Percentiles rank a stretch among this genome's conserved stretches.
phyloP scores from a whole-genome alignment of 1,140 invertebrate genomes.

The Achatina immaculata region DNA sequence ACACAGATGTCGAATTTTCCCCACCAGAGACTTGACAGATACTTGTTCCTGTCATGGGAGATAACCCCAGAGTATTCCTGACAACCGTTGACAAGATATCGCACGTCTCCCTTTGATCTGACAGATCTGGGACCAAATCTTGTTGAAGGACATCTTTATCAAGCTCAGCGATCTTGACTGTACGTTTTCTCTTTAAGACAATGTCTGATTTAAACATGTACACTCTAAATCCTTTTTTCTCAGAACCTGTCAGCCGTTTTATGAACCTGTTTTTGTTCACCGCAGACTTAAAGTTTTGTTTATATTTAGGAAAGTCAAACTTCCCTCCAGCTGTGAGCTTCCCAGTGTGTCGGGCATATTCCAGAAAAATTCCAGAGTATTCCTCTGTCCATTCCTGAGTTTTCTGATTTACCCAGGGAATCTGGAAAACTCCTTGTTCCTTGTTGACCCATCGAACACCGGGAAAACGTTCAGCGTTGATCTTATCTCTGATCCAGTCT shows the following conservation, averaged over 20 bases:
- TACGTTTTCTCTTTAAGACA: neutral
- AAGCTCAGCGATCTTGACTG: neutral
- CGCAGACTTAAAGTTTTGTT: neutral
- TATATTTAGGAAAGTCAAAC: neutral
- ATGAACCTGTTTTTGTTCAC: neutral
- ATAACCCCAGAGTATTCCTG: no score
- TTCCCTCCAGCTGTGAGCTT: neutral
- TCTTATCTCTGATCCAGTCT: neutral
- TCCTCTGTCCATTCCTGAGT: neutral
- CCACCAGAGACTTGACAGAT: neutral
- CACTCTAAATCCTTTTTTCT: neutral
- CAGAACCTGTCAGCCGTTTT: neutral
- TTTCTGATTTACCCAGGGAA: neutral
- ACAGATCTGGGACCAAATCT: neutral
- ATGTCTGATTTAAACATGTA: neutral
- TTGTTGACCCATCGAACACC: neutral
- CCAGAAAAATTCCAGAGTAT: neutral
- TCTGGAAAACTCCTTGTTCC: neutral
- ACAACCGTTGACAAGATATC: no score
- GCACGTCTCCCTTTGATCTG: no score
- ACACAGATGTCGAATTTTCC: neutral
- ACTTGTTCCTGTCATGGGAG: no score
- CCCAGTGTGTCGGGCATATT: neutral
- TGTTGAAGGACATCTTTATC: neutral
- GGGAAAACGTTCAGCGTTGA: neutral